Percentiles rank a stretch among this genome's conserved stretches.
These are phyloP conservation scores for Catamblyrhynchus diadema DNA, from an alignment of 2,797 vertebrate genomes.

Conservation along the genomic window DNA sequence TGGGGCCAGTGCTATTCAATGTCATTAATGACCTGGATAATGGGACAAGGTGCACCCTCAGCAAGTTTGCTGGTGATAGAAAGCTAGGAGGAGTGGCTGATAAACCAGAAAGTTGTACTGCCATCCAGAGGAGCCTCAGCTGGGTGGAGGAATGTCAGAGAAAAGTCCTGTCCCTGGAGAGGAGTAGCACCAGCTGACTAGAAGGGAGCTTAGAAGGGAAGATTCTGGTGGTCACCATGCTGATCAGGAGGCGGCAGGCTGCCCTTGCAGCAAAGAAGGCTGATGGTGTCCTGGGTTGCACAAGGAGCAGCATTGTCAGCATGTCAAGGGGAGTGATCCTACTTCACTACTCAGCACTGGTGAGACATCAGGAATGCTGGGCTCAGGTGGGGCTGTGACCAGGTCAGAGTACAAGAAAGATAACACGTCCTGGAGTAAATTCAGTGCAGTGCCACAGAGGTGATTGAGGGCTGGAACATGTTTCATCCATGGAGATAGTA, in stretches of 20 bases:
- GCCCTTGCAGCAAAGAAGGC: background rate
- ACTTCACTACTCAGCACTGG: background rate
- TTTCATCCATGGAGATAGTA: background rate
- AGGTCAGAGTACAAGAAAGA: background rate
- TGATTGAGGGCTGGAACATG: background rate
- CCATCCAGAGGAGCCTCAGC: background rate
- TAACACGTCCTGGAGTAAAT: rapidly evolving
- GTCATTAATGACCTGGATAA: background rate
- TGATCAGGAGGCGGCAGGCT: background rate
- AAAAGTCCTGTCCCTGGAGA: background rate
- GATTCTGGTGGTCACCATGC: background rate
- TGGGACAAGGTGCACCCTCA: background rate
- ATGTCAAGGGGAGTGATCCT: background rate
- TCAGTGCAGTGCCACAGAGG: background rate
- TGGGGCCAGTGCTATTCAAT: background rate
- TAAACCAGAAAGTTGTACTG: background rate
- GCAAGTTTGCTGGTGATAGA: background rate
- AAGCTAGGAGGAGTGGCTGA: background rate
- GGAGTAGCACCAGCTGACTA: background rate
- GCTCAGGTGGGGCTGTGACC: background rate
- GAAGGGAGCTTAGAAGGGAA: background rate
- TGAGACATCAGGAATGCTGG: background rate
- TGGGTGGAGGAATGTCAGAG: background rate
- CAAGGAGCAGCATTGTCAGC: background rate
- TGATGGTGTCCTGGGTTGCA: background rate